Percentiles rank a stretch among this genome's conserved stretches.
Conservation (phyloP, 2,888 invertebrate species). For the Cataglyphis altisquamis region DNA sequence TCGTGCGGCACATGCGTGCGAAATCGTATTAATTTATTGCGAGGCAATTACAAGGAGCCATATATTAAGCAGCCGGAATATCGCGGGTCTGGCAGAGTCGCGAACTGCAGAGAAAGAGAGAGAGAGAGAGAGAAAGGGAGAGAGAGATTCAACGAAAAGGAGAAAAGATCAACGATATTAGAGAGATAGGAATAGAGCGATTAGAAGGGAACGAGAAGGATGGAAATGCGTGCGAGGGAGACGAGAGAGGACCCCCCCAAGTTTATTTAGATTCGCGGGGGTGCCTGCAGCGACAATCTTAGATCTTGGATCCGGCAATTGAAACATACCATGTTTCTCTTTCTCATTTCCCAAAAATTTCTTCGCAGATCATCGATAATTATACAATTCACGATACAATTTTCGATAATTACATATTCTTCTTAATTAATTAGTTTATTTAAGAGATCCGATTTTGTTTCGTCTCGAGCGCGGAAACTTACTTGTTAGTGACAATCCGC, state of each 20-base stretch:
- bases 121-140: not conserved
- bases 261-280: slow-evolving; percentile 74
- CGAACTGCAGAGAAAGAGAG: slow-evolving; percentile 56
- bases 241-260: slow-evolving; percentile 29
- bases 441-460: not conserved
- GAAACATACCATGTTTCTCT: not conserved
- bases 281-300: slow-evolving; percentile 71
- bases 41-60: slow-evolving; percentile 84
- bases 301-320: not conserved
- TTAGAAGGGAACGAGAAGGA: slow-evolving; percentile 5
- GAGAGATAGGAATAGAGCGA: slow-evolving; percentile 59
- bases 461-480: not conserved
- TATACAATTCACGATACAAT: not conserved
- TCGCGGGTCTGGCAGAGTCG: slow-evolving; percentile 63
- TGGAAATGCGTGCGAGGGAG: not conserved
- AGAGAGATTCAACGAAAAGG: not conserved
- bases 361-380: not conserved
- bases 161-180: not conserved
- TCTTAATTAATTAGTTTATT: not conserved
- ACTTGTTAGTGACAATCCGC: not conserved
- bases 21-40: slow-evolving; percentile 84
- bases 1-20: slow-evolving; percentile 81
- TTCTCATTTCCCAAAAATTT: not conserved
- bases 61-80: slow-evolving; percentile 79
- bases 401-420: not conserved